Conservation (phyloP, 1,140 invertebrate genomes). For the Coptotermes formosanus region DNA sequence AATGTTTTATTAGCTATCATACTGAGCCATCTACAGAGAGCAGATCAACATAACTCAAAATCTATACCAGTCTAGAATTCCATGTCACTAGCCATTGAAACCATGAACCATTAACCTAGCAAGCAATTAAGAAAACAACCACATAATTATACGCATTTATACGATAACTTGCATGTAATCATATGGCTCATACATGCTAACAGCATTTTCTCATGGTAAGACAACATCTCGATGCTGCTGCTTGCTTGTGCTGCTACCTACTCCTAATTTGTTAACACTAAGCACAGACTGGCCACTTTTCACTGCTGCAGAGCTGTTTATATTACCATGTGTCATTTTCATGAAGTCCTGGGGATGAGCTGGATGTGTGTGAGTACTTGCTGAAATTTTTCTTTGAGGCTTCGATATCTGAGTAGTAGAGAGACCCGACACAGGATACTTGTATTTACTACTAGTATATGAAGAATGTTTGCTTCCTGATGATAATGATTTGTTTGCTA, state of each 20-base stretch:
- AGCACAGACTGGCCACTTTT: constrained; percentile 1
- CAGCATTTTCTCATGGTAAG: background rate
- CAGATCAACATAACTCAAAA: no score
- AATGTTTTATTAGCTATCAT: no score
- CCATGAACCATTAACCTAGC: background rate
- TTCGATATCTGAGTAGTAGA: constrained; percentile 59
- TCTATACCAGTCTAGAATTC: background rate
- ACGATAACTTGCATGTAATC: background rate
- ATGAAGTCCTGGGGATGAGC: constrained; percentile 21
- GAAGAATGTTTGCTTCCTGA: constrained; percentile 29
- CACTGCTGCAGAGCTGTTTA: background rate
- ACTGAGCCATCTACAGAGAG: background rate
- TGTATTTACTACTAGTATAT: constrained; percentile 41
- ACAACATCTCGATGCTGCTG: background rate
- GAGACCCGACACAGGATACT: constrained; percentile 62
- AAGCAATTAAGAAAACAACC: background rate
- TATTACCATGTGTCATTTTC: constrained; percentile 2
- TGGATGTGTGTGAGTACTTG: constrained; percentile 30
- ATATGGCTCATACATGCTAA: background rate
- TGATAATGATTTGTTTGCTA: constrained; percentile 35
- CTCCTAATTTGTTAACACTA: background rate
- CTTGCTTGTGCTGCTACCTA: background rate
- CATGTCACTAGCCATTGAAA: background rate
- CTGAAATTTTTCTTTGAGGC: constrained; percentile 49
- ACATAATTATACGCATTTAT: background rate